Evolutionary conservation across 2,797 vertebrate species (phyloP), one percentile per base, ranked within the genome.

Genomic region (Chlorospingus semifuscus): DNA sequence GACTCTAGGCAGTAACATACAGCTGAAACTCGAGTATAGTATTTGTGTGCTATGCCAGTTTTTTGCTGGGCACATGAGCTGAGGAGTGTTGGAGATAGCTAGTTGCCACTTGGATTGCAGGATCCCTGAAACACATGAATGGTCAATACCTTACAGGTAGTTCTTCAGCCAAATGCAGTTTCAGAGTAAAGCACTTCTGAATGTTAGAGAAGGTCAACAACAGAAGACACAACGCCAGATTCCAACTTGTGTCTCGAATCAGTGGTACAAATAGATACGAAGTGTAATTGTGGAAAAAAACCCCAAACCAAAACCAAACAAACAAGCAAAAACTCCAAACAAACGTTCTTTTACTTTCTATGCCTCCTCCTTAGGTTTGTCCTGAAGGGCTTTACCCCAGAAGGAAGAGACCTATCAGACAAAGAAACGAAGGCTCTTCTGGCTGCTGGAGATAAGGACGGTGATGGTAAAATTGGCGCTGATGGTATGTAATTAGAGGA

Each of bases 381-480:
- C 72, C 97, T 99, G 96, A 98, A 99, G 95, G 98, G 98, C 32
- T 99, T 99, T 96, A 96, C 98, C 61, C 80, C 98, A 65, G 98
- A 99, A 3, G 99, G 98, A 95, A 98, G 99, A 97, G 98, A 99
- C 76, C 97, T 99, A 92, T 98, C 99, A n/a, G 98, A 98, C 71
- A 98, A 97, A 42, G 99, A 99, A 98, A 99, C 99, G 47, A 99
- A 98, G 98, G 97, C 90, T 42, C 98, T 99, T 95, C 97, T 99
- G 91, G 91, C 97, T 46, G 99, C 99, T 30, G 99, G 98, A 34
- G 99, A 99, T 97, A 99, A 99, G 97, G 99, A 99, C 4, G 99
- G 99, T 74, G 99, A 99, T 11, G 99, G 99, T 52, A 99, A 99
- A 98, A 99, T 99, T 23, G 99, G 99, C 70, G 98, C 98, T 20